These are phyloP conservation scores for Coenonympha arcania DNA, from an alignment of 2,888 invertebrate species.

Conservation along the genomic window DNA sequence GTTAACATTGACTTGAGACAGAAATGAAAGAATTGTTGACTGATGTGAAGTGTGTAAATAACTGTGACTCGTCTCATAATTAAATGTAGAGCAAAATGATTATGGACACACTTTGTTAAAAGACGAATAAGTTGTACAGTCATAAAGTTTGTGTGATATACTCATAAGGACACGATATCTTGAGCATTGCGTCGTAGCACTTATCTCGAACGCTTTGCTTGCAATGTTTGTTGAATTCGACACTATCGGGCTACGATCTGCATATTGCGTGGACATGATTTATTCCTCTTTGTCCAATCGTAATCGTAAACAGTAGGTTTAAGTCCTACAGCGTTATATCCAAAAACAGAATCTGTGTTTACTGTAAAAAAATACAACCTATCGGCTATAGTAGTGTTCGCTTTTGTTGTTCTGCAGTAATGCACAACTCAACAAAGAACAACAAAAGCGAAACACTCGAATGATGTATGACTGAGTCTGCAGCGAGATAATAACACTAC, in stretches of 20 bases:
- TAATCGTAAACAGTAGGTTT: neutral
- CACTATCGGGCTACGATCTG: constrained; percentile 24
- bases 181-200: constrained; percentile 1
- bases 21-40: no score
- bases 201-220: constrained; percentile 15
- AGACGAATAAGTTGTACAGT: neutral
- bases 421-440: no score
- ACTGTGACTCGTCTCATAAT: neutral
- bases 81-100: neutral
- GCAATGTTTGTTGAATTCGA: constrained; percentile 17
- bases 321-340: neutral
- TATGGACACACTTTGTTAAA: neutral
- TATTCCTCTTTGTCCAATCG: constrained; percentile 19
- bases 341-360: no score
- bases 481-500: no score
- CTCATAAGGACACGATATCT: constrained; percentile 13
- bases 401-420: no score
- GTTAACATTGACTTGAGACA: no score
- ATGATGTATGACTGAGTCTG: no score
- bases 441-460: no score
- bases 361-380: no score
- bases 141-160: neutral
- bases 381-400: no score
- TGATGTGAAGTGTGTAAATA: neutral
- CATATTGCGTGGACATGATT: constrained; percentile 22